Base-by-base conservation (phyloP, 2,888 invertebrate genomes). In the Brenthis hecate region DNA sequence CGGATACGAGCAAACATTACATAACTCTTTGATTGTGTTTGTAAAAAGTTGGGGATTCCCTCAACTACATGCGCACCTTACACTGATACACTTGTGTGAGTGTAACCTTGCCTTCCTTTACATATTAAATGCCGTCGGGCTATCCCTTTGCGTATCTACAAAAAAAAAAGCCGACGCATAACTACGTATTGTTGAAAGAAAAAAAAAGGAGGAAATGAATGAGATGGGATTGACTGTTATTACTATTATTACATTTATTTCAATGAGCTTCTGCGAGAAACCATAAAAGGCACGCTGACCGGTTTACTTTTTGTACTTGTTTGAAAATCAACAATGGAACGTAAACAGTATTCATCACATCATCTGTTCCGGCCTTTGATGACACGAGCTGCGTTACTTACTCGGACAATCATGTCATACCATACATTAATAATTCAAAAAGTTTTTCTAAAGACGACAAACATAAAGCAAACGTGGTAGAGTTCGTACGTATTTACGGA, bases 1-100 rank as follows among this genome's bases (percentile, higher is more conserved):
- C 90, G 89, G 89, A 88, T 89, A 87, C 90, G 85, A 86, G 85
- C 88, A 91, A 90, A 91, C 91, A 90, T 92, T 92, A 92, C 92
- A 92, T 92, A 92, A 92, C 91, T 91, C 92, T 92, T 91, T 92
- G 92, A 92, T 92, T 92, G 92, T 92, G 92, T 92, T 91, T 88
- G 91, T 92, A 92, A 92, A 92, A 92, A 92, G 88, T 91, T 91
- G 92, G 92, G 92, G 91, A 92, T 89, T 91, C 92, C 92, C 92
- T 89, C 87, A 81, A 91, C 89, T 87, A 92, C 92, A 90, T 83
- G 81, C 88, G 84, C 89, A 88, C 84, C 86, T 87, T 85, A 87
- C 85, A 87, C 86, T 80, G 83, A 87, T 84, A 84, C 82, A 78
- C 73, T 73, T 72, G 91, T 92, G 92, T 91, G 91, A 77, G 91